Evolutionary conservation across 2,888 invertebrate genomes (phyloP).

Genomic region (Gerris lacustris): DNA sequence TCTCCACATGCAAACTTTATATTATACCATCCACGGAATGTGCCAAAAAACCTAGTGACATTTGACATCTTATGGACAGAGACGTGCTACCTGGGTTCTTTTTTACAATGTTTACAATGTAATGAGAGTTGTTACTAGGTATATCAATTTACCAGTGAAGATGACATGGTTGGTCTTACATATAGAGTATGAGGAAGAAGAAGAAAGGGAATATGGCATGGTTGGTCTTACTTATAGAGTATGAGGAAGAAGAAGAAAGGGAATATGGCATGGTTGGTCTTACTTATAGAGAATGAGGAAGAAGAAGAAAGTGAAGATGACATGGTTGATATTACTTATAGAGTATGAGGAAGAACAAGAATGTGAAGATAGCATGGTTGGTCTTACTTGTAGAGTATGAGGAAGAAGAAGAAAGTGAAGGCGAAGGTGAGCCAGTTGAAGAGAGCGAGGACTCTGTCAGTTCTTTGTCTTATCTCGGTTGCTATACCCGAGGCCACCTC

Average conservation of each 20-base stretch:
- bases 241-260: slow-evolving; percentile 6
- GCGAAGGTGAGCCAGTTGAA: slow-evolving; percentile 52
- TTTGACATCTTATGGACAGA: too few species aligned
- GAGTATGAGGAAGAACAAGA: slow-evolving; percentile 7
- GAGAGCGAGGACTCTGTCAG: slow-evolving; percentile 46
- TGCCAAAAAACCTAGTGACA: too few species aligned
- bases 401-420: slow-evolving; percentile 49
- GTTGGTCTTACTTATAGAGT: neutral
- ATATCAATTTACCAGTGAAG: too few species aligned
- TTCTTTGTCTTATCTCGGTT: slow-evolving; percentile 48
- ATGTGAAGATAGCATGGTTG: neutral
- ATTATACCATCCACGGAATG: too few species aligned
- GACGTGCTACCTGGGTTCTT: too few species aligned
- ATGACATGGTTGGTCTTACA: too few species aligned
- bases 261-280: slow-evolving; percentile 16
- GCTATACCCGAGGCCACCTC: slow-evolving; percentile 49
- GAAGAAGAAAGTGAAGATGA: slow-evolving; percentile 40
- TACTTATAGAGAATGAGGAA: slow-evolving; percentile 52
- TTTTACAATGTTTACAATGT: too few species aligned
- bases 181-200: too few species aligned
- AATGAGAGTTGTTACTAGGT: too few species aligned
- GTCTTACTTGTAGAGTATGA: slow-evolving; percentile 49
- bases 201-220: neutral
- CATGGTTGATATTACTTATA: neutral
- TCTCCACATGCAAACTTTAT: too few species aligned